These are phyloP conservation scores for Drosophila hydei DNA, from an alignment of 1,140 invertebrate species.

Conservation along the genomic window DNA sequence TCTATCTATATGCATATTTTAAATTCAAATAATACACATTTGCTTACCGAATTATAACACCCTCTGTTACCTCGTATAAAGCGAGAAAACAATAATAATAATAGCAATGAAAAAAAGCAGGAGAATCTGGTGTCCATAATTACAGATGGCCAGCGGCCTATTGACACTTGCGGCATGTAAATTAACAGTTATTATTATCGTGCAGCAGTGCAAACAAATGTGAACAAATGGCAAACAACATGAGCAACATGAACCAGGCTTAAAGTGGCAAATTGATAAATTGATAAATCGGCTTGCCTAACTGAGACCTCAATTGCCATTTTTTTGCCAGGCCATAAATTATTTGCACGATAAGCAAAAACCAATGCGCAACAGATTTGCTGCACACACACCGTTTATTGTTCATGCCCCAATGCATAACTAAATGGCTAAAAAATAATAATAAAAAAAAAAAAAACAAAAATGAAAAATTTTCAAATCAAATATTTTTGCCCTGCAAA, in stretches of 20 bases:
- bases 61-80: too few species aligned
- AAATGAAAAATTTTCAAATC: conserved; percentile 30
- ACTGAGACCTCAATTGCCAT: conserved; percentile 53
- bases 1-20: too few species aligned
- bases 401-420: conserved; percentile 38
- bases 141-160: conserved; percentile 69
- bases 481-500: conserved; percentile 58
- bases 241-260: conserved; percentile 30
- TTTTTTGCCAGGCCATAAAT: conserved; percentile 68
- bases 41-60: too few species aligned
- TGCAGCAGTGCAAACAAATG: conserved; percentile 27
- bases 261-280: conserved; percentile 79
- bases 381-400: conserved; percentile 52
- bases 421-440: conserved; percentile 7
- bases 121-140: conserved; percentile 50
- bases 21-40: too few species aligned
- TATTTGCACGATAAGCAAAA: conserved; percentile 67
- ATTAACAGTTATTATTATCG: conserved; percentile 73
- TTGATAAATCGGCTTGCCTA: conserved; percentile 47
- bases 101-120: background rate
- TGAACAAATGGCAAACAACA: conserved; percentile 4
- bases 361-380: conserved; percentile 76
- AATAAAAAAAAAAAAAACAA: conserved; percentile 19
- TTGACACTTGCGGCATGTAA: conserved; percentile 78
- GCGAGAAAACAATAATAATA: too few species aligned